Evolutionary conservation across 2,113 vertebrate species (phyloP).

Genomic region (Perca schrenkii): DNA sequence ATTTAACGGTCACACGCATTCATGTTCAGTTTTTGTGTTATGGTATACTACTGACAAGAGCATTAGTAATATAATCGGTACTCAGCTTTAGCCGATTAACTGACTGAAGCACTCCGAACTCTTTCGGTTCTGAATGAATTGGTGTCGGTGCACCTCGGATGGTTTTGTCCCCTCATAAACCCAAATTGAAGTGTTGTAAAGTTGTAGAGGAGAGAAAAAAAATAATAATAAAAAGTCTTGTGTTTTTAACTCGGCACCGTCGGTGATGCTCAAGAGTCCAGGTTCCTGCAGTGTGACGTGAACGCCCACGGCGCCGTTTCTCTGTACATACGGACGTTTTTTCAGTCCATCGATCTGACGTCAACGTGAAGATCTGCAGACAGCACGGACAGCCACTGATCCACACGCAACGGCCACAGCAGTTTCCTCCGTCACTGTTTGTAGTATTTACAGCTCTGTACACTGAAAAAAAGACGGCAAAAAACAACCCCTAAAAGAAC

Average conservation of each 20-base stretch:
- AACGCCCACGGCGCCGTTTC: conserved; percentile 2
- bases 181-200: conserved; percentile 31
- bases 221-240: conserved; percentile 44
- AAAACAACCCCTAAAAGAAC: too few species aligned
- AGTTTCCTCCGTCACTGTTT: conserved; percentile 52
- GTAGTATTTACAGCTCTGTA: conserved; percentile 85
- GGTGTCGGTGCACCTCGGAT: not conserved
- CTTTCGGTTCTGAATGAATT: not conserved
- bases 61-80: not conserved
- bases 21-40: not conserved
- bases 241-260: conserved; percentile 70
- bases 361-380: conserved; percentile 43
- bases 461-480: conserved; percentile 70
- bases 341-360: conserved; percentile 25
- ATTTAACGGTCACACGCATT: not conserved
- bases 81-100: conserved; percentile 3
- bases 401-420: conserved; percentile 37
- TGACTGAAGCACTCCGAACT: conserved; percentile 4
- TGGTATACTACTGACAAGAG: conserved; percentile 49
- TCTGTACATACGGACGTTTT: conserved; percentile 42
- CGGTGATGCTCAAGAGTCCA: conserved; percentile 74
- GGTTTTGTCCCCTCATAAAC: conserved; percentile 1
- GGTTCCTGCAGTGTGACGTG: conserved; percentile 56
- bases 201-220: conserved; percentile 33
- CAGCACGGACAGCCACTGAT: conserved; percentile 46